Conservation (phyloP, 2,113 vertebrate species). For the Microcebus jonahi region DNA sequence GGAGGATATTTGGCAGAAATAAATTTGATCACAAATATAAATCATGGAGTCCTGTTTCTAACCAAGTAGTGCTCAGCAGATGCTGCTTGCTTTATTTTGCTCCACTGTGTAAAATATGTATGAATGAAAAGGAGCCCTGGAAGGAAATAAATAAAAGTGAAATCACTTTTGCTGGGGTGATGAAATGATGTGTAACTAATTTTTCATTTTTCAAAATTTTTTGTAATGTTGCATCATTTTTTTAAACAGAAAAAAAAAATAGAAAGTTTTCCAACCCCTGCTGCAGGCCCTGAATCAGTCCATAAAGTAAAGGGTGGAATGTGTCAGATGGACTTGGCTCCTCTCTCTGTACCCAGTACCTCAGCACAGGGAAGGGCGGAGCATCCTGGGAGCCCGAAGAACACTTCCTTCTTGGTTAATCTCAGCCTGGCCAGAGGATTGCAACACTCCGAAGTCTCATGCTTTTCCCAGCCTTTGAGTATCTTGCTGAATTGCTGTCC, state of each 20-base stretch:
- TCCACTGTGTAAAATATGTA: not conserved
- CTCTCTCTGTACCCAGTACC: not conserved
- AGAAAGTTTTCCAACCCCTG: not conserved
- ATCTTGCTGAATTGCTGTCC: constrained; percentile 74
- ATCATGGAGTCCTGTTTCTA: not conserved
- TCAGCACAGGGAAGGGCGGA: too few species aligned
- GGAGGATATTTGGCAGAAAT: not conserved
- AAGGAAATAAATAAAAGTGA: not conserved
- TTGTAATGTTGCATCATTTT: not conserved
- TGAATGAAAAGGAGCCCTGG: not conserved
- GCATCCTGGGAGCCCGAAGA: not conserved
- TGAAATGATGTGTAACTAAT: not conserved
- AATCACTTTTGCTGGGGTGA: not conserved
- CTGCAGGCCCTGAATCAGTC: not conserved
- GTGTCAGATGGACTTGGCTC: not conserved
- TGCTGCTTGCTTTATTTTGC: not conserved
- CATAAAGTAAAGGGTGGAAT: not conserved
- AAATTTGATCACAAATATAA: not conserved
- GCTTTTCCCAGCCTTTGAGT: constrained; percentile 53
- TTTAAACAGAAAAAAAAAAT: not conserved
- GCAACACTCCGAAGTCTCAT: constrained; percentile 51
- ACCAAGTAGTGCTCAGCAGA: not conserved
- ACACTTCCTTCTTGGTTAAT: not conserved
- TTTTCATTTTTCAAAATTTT: not conserved
- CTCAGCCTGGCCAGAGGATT: constrained; percentile 7